These are phyloP conservation scores for Erynnis tages DNA, from an alignment of 2,888 invertebrate genomes.

Conservation along the genomic window DNA sequence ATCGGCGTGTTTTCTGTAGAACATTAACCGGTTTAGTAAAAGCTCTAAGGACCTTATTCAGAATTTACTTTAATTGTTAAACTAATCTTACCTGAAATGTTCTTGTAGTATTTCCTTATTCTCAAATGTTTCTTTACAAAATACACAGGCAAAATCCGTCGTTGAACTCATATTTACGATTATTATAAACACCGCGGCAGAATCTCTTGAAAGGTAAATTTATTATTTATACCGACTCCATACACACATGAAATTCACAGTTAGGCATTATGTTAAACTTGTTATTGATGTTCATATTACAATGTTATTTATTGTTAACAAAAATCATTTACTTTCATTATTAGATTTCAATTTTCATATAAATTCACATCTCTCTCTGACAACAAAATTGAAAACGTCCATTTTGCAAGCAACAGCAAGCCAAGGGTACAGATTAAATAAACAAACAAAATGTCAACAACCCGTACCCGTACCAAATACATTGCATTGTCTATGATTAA, in stretches of 20 bases:
- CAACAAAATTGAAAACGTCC: slow-evolving; percentile 20
- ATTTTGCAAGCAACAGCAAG: slow-evolving; percentile 22
- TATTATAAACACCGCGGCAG: slow-evolving; percentile 24
- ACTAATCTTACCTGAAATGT: slow-evolving; percentile 78
- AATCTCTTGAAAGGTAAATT: not conserved
- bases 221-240: not conserved
- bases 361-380: slow-evolving; percentile 4
- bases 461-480: not conserved
- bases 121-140: slow-evolving; percentile 79
- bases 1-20: slow-evolving; percentile 82
- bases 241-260: not conserved
- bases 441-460: not conserved
- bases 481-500: too few species aligned
- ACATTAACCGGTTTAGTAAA: not conserved
- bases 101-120: slow-evolving; percentile 82
- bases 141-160: slow-evolving; percentile 74
- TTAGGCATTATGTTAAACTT: not conserved
- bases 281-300: not conserved
- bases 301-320: not conserved
- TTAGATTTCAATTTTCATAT: slow-evolving; percentile 3
- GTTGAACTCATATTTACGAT: slow-evolving; percentile 35
- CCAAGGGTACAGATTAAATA: not conserved
- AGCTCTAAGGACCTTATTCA: not conserved
- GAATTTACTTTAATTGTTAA: not conserved
- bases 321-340: not conserved